A percentile compares a stretch with the other conserved stretches of the same genome.
Evolutionary conservation across 2,797 vertebrate genomes (phyloP).

Genomic region (Melanotaenia boesemani): DNA sequence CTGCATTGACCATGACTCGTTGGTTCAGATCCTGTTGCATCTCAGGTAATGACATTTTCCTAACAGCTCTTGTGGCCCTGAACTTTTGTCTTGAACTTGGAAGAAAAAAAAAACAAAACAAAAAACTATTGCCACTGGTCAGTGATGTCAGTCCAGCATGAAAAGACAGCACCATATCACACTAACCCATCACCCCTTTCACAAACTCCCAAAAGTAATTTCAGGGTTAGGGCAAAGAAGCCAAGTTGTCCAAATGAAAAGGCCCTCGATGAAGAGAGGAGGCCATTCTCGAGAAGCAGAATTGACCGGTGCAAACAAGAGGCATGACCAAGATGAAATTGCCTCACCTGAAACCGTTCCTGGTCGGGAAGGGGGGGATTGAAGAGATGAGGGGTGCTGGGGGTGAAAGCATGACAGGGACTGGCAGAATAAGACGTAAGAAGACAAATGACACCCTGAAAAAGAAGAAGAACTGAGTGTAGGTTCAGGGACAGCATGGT

Average conservation of each 20-base stretch:
- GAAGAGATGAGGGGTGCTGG: conserved; percentile 61
- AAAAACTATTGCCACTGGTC: conserved; percentile 39
- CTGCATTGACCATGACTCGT: neutral
- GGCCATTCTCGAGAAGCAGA: conserved; percentile 74
- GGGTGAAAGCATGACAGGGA: conserved; percentile 69
- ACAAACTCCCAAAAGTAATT: conserved; percentile 77
- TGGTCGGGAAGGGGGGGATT: conserved; percentile 29
- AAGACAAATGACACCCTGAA: conserved; percentile 75
- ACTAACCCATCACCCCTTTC: conserved; percentile 60
- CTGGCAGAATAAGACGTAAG: conserved; percentile 67
- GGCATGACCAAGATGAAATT: conserved; percentile 81
- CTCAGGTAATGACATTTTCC: conserved; percentile 18
- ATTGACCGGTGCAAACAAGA: conserved; percentile 81
- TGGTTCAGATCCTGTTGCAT: neutral
- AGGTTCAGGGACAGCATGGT: conserved; percentile 55
- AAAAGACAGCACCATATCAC: conserved; percentile 55
- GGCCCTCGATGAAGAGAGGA: conserved; percentile 75
- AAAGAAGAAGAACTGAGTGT: conserved; percentile 49
- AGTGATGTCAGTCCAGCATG: conserved; percentile 48
- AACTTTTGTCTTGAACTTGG: conserved; percentile 18
- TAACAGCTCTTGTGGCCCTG: conserved; percentile 11
- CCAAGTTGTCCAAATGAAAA: conserved; percentile 80
- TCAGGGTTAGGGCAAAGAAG: conserved; percentile 77
- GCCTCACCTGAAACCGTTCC: conserved; percentile 78
- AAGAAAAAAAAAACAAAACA: conserved; percentile 15